Evolutionary conservation across 2,797 vertebrate genomes (phyloP).

Genomic region (Neopelma chrysocephalum): DNA sequence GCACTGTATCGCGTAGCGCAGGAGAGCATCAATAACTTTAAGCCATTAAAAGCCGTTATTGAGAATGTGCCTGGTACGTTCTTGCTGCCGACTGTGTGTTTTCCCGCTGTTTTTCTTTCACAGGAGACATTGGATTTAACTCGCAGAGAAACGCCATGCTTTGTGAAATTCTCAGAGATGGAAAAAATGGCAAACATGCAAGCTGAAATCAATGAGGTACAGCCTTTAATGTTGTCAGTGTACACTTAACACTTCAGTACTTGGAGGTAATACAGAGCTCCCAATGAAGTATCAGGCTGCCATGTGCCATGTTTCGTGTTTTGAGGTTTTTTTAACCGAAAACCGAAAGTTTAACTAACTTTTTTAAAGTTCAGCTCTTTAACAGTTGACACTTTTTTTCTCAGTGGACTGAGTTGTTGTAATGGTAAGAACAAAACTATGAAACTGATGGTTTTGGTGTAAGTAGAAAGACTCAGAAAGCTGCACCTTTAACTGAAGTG

Average conservation of each 20-base stretch:
- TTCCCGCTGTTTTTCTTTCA: not conserved
- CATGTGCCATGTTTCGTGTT: fast-evolving
- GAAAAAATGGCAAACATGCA: constrained; percentile 76
- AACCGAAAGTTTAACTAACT: too few species aligned
- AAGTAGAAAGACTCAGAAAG: not conserved
- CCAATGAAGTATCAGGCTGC: not conserved
- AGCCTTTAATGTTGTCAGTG: not conserved
- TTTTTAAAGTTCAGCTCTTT: not conserved
- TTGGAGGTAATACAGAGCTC: too few species aligned
- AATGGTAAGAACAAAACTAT: not conserved
- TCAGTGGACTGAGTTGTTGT: not conserved
- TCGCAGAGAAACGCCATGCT: constrained; percentile 68
- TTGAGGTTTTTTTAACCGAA: not conserved
- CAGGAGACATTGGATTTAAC: constrained; percentile 80
- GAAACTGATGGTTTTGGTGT: not conserved
- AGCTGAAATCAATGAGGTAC: constrained; percentile 85
- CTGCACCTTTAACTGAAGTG: not conserved
- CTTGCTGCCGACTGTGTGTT: not conserved
- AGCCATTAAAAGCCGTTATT: fast-evolving
- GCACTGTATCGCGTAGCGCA: fast-evolving
- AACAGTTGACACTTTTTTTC: not conserved
- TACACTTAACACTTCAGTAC: fast-evolving
- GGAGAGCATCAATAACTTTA: not conserved
- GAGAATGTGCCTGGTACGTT: not conserved
- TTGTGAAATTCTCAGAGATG: constrained; percentile 75